phyloP scores from a whole-genome alignment of 1,140 invertebrate species.

The Rhopalosiphum padi region DNA sequence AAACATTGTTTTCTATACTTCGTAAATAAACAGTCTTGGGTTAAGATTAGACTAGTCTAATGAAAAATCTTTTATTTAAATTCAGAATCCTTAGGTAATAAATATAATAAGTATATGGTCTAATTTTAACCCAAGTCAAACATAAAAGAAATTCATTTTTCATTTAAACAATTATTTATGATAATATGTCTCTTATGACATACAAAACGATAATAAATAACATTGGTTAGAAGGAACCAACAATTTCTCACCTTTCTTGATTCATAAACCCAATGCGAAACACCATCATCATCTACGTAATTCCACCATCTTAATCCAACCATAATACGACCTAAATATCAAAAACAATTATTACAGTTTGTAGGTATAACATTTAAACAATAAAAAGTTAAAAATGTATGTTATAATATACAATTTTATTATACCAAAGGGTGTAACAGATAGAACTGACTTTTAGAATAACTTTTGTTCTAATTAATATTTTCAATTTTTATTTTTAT shows the following conservation, averaged over 20 bases:
- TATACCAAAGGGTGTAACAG: too few species aligned
- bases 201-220: background rate
- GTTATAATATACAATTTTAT: background rate
- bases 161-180: background rate
- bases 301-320: slow-evolving; percentile 99
- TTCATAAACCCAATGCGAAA: slow-evolving; percentile 98
- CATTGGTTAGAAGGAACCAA: background rate
- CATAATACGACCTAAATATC: slow-evolving; percentile 77
- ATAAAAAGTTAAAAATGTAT: background rate
- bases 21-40: background rate
- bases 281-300: slow-evolving; percentile 94
- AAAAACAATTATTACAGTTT: slow-evolving; percentile 58
- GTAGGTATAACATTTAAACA: background rate
- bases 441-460: too few species aligned
- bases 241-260: slow-evolving; percentile 79
- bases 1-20: background rate
- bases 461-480: too few species aligned
- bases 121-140: background rate
- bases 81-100: background rate
- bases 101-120: background rate
- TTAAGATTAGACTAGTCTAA: background rate
- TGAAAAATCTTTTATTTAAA: background rate
- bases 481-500: too few species aligned
- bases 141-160: background rate
- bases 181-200: too few species aligned